Evolutionary conservation across 2,113 vertebrate genomes (phyloP), one percentile per base, ranked within the genome.

Genomic region (Chauna torquata): DNA sequence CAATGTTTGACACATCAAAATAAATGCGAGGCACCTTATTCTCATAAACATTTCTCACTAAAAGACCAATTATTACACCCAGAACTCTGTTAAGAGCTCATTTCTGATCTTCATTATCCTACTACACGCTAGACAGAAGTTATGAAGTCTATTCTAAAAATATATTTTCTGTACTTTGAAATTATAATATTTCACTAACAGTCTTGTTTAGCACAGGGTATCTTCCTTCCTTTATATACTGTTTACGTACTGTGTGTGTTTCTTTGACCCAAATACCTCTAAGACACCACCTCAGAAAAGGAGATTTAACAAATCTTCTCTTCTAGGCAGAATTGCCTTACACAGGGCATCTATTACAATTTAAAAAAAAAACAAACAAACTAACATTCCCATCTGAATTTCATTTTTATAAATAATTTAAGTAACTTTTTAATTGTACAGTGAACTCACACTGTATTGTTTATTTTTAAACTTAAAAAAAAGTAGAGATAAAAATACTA

Each of bases 1-100:
- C 2, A 9, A 82, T 42, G 50, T 58, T 52, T 68, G 40, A 44
- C 36, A 88, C 28, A 82, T 54, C 45, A 72, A 74, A 96, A 93
- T 77, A 88, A 92, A 88, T 47, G 38, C 45, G 93, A 70, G 55
- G 28, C 3, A 17, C 25, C 44, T 90, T 90, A 80, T n/a, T 77
- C 45, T 38, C 58, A 70, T 70, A 94, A 77, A 4, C 2, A 74
- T 90, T 86, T 94, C 38, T 86, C 42, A 86, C 71, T 86, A 74
- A 66, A 95, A 77, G 40, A 66, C 61, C 42, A 52, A 82, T 92
- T 91, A 85, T 92, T 92, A 85, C 78, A 86, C 40, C 23, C 44
- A 74, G 50, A 94, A 88, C 45, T 83, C 82, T n/a, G 82, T 77
- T 78, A 86, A 36, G 30, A 79, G 20, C 15, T 85, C 3, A 1